phyloP scores from a whole-genome alignment of 2,797 vertebrate species.

The Lepilemur ruficaudatus region DNA sequence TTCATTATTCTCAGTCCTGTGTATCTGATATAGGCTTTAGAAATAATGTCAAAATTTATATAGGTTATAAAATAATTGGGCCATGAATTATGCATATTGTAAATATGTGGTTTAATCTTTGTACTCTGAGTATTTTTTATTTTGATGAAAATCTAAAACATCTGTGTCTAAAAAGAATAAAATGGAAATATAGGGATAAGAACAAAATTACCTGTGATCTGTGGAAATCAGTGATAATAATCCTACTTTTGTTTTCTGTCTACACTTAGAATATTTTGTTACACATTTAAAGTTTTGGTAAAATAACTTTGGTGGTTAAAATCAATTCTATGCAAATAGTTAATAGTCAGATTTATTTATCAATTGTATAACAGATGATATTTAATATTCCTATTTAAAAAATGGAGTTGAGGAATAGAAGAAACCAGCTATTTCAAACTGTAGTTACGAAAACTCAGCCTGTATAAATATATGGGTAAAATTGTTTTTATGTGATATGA shows the following conservation, averaged over 20 bases:
- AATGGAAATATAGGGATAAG: conserved; percentile 21
- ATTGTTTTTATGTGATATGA: conserved; percentile 6
- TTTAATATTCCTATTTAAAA: background rate
- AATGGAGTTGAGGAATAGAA: background rate
- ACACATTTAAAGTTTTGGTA: conserved; percentile 28
- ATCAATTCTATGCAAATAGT: conserved; percentile 31
- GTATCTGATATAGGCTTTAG: background rate
- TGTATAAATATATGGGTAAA: background rate
- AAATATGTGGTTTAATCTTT: conserved; percentile 25
- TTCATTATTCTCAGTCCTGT: conserved; percentile 5
- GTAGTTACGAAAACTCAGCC: background rate
- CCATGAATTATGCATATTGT: background rate
- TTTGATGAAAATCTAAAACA: conserved; percentile 51
- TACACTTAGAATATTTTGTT: conserved; percentile 37
- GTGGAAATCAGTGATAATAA: conserved; percentile 48
- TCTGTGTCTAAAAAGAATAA: background rate
- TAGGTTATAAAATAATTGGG: background rate
- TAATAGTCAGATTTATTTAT: conserved; percentile 48
- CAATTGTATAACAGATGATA: background rate
- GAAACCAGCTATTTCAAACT: background rate
- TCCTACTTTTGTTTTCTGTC: conserved; percentile 32
- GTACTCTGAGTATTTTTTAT: conserved; percentile 29
- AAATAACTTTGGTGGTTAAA: conserved; percentile 14
- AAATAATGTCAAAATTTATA: conserved; percentile 9
- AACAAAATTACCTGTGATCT: conserved; percentile 50